phyloP scores from a whole-genome alignment of 2,113 vertebrate genomes.

The Trogon melanurus region DNA sequence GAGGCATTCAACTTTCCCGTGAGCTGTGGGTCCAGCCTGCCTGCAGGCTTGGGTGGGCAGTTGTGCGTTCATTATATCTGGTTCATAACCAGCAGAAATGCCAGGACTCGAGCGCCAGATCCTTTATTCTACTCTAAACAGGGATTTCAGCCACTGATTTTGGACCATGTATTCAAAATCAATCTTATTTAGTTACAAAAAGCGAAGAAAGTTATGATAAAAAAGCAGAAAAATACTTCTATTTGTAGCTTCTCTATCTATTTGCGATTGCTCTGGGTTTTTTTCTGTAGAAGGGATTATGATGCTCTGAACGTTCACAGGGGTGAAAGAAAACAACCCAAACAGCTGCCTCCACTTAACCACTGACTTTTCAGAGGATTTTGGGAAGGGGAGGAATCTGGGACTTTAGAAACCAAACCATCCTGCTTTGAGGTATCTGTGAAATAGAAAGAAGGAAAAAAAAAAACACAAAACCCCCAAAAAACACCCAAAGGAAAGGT shows the following conservation, averaged over 20 bases:
- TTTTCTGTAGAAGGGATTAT: not conserved
- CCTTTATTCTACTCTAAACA: not conserved
- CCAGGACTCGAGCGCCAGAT: not conserved
- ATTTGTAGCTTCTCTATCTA: not conserved
- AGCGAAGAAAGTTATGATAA: not conserved
- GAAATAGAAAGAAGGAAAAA: not conserved
- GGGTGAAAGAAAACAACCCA: constrained; percentile 26
- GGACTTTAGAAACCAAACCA: not conserved
- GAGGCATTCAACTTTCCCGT: not conserved
- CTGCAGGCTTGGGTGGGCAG: not conserved
- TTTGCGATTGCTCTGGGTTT: not conserved
- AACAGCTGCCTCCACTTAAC: not conserved
- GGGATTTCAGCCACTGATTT: not conserved
- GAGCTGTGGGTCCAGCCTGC: not conserved
- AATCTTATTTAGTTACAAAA: not conserved
- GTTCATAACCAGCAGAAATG: not conserved
- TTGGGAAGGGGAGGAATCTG: not conserved
- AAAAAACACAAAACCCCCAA: not conserved
- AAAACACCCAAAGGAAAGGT: not conserved
- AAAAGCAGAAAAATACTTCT: not conserved
- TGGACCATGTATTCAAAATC: not conserved
- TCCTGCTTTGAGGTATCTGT: not conserved
- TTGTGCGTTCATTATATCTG: not conserved
- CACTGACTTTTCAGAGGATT: not conserved
- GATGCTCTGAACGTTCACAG: not conserved